Base-by-base conservation (phyloP, 2,797 vertebrate genomes). In the Syndactyla subalaris region DNA sequence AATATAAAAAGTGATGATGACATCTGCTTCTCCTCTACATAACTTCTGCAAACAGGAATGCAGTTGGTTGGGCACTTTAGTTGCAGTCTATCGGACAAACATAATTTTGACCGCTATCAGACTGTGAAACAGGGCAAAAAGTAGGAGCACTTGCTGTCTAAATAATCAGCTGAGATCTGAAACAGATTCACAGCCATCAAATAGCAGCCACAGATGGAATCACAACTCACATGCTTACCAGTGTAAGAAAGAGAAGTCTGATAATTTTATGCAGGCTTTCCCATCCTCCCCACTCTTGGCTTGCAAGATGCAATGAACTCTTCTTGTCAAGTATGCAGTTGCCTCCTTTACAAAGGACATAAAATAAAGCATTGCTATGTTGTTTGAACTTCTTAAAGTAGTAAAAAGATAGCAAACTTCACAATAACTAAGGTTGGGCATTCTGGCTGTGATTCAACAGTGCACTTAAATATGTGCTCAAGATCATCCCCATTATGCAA, bases 401-500 rank as follows among this genome's bases (percentile, higher is more conserved):
- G 85, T 92, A 93, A 96, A 95, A 96, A 95, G 96, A 96, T 92
- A 94, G 73, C 55, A 89, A 90, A 88, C 79, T 78, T 81, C 87
- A 84, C 82, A 95, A 91, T 84, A 92, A 59, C 58, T 78, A 70
- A 86, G 48, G 74, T 26, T 96, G 92, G 88, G 61, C 79, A 88
- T 91, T 86, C 87, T 96, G 92, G 95, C 89, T 76, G 75, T 65
- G 51, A 88, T 93, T 96, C 95, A 97, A 86, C 62, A 89, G 76
- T 89, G 79, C 94, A 96, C 91, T 96, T 96, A 91, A 95, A 96
- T 93, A 93, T 75, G 51, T 94, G 85, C 34, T 92, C 93, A 73
- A 90, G 71, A 96, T 92, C 93, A 90, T 94, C 83, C 34, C 94
- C 92, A 92, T 97, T 97, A 97, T 93, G 94, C 48, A 88, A 80